Base-by-base conservation (phyloP, 1,140 invertebrate species). In the Drosophila kepulauana region DNA sequence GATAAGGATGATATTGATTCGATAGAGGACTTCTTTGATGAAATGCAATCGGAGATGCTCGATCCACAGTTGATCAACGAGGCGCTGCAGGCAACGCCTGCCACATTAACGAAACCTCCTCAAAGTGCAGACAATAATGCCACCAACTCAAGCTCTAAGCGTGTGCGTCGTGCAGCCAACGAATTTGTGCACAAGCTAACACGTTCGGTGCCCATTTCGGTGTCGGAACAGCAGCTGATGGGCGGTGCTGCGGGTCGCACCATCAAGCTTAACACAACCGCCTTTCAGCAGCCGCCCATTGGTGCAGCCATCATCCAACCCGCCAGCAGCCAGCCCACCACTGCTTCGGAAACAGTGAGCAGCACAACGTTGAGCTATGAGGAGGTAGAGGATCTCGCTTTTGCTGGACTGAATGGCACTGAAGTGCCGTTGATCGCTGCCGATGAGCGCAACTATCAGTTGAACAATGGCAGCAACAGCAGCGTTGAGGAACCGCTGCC, bases 41-140 rank as follows among this genome's bases (percentile, higher is more conserved):
- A 79, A 11, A 79, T 91, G 76, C 82, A 80, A 5, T 35, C 81
- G 0, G 86, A 91, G 8, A 65, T 92, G n/a, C 57, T 92, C 4
- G 91, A 92, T 76, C 90, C 91, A 4, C 81, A 91, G 49, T 82
- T 82, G 68, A 92, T 92, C 16, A 92, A 92, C 28, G 87, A 91
- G 49, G 91, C 91, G 0, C 58, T 91, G 6, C 78, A 75, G 25
- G 46, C 71, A 0, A 49, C 64, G 38, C 38, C 68, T 3, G 51
- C 43, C 6, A 63, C 49, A 6, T 57, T 62, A 1, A 1, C 13
- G 7, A 66, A 16, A 58, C 43, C 13, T 10, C 10, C 43, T n/a
- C 16, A 8, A 33, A 11, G 4, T 7, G 4, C 45, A 13, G 10
- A 10, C 35, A 38, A 38, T 10, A 33, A 45, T 1, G 43, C 51